These are phyloP conservation scores for Coranthus polyacanthus DNA, from an alignment of 2,797 vertebrate genomes.

Conservation along the genomic window DNA sequence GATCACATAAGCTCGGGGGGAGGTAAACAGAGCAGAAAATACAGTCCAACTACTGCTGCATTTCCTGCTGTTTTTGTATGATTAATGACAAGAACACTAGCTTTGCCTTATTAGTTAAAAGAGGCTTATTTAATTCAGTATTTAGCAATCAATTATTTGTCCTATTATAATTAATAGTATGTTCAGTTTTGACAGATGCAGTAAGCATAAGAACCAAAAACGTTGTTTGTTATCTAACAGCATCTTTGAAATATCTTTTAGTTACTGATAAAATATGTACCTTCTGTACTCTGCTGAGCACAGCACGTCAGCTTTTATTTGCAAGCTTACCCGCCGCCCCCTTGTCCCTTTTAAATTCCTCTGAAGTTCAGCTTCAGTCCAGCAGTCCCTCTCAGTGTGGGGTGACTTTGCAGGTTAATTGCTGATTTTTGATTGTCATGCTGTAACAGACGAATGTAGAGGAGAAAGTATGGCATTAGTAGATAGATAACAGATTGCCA, in stretches of 20 bases:
- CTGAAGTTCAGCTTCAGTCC: constrained; percentile 77
- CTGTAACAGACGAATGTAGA: constrained; percentile 66
- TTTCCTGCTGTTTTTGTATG: background rate
- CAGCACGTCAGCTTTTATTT: constrained; percentile 59
- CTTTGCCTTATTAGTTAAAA: constrained; percentile 7
- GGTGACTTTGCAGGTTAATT: constrained; percentile 81
- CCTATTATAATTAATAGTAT: constrained; percentile 15
- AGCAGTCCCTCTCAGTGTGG: constrained; percentile 70
- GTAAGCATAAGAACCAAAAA: constrained; percentile 8
- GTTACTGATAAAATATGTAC: constrained; percentile 46
- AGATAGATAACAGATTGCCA: constrained; percentile 72
- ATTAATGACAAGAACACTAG: constrained; percentile 18
- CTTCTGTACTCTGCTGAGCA: constrained; percentile 37
- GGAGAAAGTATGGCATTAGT: constrained; percentile 56
- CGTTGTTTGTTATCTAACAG: constrained; percentile 24
- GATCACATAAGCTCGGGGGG: no score
- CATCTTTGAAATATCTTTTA: constrained; percentile 50
- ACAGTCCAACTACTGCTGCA: constrained; percentile 1
- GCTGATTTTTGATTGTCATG: constrained; percentile 75
- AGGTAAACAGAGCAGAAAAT: constrained; percentile 5
- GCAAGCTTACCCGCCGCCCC: constrained; percentile 31
- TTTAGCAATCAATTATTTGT: no score
- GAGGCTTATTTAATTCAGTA: constrained; percentile 12
- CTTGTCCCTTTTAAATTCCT: constrained; percentile 65
- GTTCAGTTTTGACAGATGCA: constrained; percentile 11